Conservation (phyloP, 2,888 invertebrate species). For the Cistogaster globosa region DNA sequence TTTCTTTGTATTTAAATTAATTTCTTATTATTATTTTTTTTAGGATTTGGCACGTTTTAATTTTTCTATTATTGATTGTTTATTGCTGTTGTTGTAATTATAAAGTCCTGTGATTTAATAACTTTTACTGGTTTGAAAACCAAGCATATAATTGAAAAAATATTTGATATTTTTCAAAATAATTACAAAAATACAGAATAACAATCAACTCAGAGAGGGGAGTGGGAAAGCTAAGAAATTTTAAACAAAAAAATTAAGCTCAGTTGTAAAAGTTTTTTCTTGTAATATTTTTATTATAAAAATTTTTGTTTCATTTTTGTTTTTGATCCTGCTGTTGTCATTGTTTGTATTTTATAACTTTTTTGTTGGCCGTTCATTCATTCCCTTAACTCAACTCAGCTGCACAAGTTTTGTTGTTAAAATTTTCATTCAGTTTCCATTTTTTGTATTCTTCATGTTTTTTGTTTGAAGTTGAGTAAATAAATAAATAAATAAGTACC, state of each 20-base stretch:
- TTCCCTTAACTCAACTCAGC: slow-evolving; percentile 17
- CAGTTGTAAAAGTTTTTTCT: slow-evolving; percentile 41
- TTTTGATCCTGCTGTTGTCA: not conserved
- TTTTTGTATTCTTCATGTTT: not conserved
- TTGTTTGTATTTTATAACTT: slow-evolving; percentile 22
- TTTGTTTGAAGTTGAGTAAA: slow-evolving; percentile 49
- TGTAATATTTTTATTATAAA: slow-evolving; percentile 13
- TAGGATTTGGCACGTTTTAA: no score
- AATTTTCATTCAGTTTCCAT: slow-evolving; percentile 18
- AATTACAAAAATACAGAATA: slow-evolving; percentile 34
- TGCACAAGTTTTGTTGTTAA: slow-evolving; percentile 40
- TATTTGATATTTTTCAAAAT: not conserved
- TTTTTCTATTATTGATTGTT: no score
- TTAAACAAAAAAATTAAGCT: slow-evolving; percentile 16
- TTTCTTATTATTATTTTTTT: slow-evolving; percentile 30
- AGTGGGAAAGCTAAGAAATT: not conserved
- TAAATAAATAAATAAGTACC: slow-evolving; percentile 59
- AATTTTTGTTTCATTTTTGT: slow-evolving; percentile 18
- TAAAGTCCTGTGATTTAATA: slow-evolving; percentile 60
- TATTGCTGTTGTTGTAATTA: slow-evolving; percentile 24
- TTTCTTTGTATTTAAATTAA: not conserved
- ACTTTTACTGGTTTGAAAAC: not conserved
- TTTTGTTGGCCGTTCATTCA: slow-evolving; percentile 27
- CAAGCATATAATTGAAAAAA: not conserved
- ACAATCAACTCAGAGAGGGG: slow-evolving; percentile 7